Evolutionary conservation across 2,797 vertebrate species (phyloP), one percentile per base, ranked within the genome.

Genomic region (Pseudochirops corinnae): DNA sequence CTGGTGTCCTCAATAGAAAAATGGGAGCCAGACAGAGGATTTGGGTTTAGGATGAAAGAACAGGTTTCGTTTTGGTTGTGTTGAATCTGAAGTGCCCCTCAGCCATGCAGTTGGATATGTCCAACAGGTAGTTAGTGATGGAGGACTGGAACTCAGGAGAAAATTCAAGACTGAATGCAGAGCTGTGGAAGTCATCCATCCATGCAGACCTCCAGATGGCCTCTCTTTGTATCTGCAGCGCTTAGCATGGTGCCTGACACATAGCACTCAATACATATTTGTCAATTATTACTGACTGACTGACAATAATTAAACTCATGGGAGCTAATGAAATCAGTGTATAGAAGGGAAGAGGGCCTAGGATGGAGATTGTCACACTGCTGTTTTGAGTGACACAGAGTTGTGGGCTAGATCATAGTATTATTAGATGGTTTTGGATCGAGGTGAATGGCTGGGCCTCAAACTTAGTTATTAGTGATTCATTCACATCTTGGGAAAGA

Each of bases 211-310:
- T 82, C 58, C 33, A 28, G 29, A 26, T 57, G 60, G 52, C 55
- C 93, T 92, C 31, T 67, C 53, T 97, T 92, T 95, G 4, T 94
- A 18, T 91, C 3, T 46, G 5, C 28, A 56, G 31, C 55, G n/a
- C 67, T 90, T 29, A 67, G 33, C 56, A 31, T 50, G 55, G 28
- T 26, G 29, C 90, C 95, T 90, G 62, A 90, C 55, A 55, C 58
- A 33, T 31, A 91, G 58, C 10, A 1, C n/a, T 90, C 24, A 74
- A 14, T 92, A 55, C 93, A 14, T 92, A 26, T 90, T 91, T 57
- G 55, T 29, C 92, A 52, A 57, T 16, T 82, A n/a, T 62, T 62
- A 29, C 14, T 62, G 14, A 74, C 62, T 74, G 33, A 16, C 4
- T 74, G 33, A 18, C n/a, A 16, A 1, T 62, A 62, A 74, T 74